Evolutionary conservation across 2,113 vertebrate species (phyloP).

Genomic region (Sardina pilchardus): DNA sequence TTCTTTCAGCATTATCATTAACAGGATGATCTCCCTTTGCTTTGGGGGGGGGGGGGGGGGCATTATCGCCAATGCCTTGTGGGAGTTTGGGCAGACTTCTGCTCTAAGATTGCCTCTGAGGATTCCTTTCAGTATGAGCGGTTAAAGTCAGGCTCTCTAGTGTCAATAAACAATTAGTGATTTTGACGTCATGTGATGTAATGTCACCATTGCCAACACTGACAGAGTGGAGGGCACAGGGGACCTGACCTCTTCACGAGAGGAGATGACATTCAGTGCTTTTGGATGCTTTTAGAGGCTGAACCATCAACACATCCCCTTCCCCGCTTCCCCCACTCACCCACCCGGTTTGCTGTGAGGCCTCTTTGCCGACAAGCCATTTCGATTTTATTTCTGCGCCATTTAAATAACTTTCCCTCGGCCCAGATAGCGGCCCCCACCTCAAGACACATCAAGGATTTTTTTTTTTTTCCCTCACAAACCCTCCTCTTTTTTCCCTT

Average conservation of each 20-base stretch:
- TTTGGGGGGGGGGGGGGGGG: background rate
- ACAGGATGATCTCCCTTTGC: constrained; percentile 2
- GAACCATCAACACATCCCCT: background rate
- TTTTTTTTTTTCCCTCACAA: background rate
- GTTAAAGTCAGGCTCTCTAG: background rate
- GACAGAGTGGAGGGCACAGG: background rate
- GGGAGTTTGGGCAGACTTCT: background rate
- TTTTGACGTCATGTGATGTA: background rate
- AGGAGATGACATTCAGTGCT: background rate
- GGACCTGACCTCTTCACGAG: background rate
- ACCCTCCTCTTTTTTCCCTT: background rate
- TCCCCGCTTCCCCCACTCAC: background rate
- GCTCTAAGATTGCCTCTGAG: background rate
- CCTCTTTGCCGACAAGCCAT: background rate
- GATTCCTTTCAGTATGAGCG: background rate
- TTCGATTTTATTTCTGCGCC: constrained; percentile 24
- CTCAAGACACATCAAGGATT: background rate
- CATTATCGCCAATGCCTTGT: background rate
- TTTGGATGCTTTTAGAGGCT: background rate
- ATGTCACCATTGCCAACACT: background rate
- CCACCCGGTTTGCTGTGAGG: background rate
- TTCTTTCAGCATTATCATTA: constrained; percentile 7
- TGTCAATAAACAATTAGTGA: background rate
- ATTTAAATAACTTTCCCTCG: constrained; percentile 19
- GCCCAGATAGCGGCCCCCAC: background rate